A percentile compares a stretch with the other conserved stretches of the same genome.
Conservation (phyloP, 2,113 vertebrate species). For the Myotis yumanensis region DNA sequence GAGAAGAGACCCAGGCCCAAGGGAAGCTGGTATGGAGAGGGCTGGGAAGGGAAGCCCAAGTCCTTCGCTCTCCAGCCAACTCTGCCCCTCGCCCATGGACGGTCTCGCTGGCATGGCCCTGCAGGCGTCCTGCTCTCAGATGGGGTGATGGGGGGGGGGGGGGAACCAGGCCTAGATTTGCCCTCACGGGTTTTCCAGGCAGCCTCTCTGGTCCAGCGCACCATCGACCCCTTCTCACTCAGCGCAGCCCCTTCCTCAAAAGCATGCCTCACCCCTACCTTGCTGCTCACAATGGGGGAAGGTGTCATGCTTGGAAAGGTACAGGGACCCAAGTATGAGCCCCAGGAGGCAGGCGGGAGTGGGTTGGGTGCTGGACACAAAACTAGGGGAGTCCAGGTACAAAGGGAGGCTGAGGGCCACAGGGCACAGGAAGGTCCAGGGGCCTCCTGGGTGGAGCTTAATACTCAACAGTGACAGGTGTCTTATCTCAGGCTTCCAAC, state of each 20-base stretch:
- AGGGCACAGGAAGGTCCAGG: neutral
- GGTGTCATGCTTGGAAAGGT: neutral
- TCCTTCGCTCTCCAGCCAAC: neutral
- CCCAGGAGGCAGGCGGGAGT: neutral
- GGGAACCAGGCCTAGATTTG: neutral
- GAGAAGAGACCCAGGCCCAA: neutral
- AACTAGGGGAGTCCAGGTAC: neutral
- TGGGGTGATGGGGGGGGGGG: neutral
- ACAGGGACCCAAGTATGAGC: neutral
- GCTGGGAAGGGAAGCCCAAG: neutral
- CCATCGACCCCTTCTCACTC: neutral
- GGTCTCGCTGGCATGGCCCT: neutral
- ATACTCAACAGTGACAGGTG: slow-evolving; percentile 65
- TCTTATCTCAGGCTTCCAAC: slow-evolving; percentile 55
- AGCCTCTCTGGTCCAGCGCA: neutral
- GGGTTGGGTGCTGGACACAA: neutral
- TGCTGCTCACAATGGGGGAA: neutral
- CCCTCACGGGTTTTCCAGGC: neutral
- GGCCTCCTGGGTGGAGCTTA: neutral
- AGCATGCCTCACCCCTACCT: neutral
- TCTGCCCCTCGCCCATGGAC: neutral
- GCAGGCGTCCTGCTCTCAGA: neutral
- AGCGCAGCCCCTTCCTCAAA: neutral
- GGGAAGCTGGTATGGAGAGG: neutral
- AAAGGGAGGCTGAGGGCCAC: neutral